phyloP scores from a whole-genome alignment of 1,140 invertebrate species.

The Plectus sambesii region DNA sequence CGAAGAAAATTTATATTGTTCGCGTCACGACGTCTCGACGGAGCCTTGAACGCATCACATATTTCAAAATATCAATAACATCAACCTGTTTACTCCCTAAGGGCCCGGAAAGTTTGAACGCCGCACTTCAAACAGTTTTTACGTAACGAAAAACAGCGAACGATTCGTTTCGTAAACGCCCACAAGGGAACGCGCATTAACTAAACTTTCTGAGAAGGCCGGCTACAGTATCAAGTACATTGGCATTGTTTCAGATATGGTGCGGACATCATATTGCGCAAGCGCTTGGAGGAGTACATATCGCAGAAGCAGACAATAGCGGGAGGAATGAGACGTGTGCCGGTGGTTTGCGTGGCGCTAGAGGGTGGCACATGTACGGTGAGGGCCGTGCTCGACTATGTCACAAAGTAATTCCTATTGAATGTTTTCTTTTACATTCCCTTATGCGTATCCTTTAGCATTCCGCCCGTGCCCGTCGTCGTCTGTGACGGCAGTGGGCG shows the following conservation, averaged over 20 bases:
- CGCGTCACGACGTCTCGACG: no score
- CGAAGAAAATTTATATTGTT: no score
- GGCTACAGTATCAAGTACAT: slow-evolving; percentile 1
- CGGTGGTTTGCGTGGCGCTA: slow-evolving; percentile 87
- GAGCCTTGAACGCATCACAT: no score
- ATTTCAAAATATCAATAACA: no score
- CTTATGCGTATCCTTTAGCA: slow-evolving; percentile 19
- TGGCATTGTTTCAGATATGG: slow-evolving; percentile 47
- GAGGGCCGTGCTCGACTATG: slow-evolving; percentile 83
- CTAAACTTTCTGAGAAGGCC: no score
- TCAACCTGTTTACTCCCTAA: no score
- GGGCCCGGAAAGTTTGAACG: no score
- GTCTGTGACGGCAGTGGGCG: slow-evolving; percentile 91
- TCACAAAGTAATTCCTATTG: slow-evolving; percentile 58
- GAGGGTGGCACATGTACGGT: slow-evolving; percentile 94
- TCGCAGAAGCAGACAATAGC: slow-evolving; percentile 37
- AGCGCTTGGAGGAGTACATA: slow-evolving; percentile 51
- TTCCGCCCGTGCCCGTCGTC: slow-evolving; percentile 84
- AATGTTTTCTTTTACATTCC: no score
- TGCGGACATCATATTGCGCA: slow-evolving; percentile 50
- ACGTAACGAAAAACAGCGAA: no score
- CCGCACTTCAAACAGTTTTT: no score
- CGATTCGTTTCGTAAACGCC: no score
- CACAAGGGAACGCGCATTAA: no score
- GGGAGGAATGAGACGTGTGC: slow-evolving; percentile 55